These are phyloP conservation scores for Philypnodon macrostomus DNA, from an alignment of 2,797 vertebrate genomes.

Conservation along the genomic window DNA sequence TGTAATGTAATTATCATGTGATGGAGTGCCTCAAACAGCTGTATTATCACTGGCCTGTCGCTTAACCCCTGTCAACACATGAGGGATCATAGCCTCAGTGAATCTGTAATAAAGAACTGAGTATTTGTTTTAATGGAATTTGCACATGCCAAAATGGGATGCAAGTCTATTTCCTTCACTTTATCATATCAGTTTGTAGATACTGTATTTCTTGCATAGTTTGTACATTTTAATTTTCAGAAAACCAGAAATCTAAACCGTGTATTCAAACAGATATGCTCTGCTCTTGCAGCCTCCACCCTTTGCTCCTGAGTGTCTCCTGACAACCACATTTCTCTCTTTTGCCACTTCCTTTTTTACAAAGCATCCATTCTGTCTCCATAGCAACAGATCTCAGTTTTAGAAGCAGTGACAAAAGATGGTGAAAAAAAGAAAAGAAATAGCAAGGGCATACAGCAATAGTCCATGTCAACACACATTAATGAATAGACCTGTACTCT, in stretches of 20 bases:
- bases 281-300: slow-evolving; percentile 31
- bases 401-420: slow-evolving; percentile 66
- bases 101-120: slow-evolving; percentile 17
- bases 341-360: slow-evolving; percentile 48
- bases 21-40: slow-evolving; percentile 69
- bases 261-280: background rate
- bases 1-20: slow-evolving; percentile 76
- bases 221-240: background rate
- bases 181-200: too few species aligned
- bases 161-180: background rate
- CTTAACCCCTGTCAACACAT: slow-evolving; percentile 74
- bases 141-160: background rate
- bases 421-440: slow-evolving; percentile 26
- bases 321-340: slow-evolving; percentile 58
- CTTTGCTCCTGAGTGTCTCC: slow-evolving; percentile 44
- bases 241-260: background rate
- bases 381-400: slow-evolving; percentile 73
- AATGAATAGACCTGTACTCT: slow-evolving; percentile 25
- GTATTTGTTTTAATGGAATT: slow-evolving; percentile 10
- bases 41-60: slow-evolving; percentile 72
- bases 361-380: slow-evolving; percentile 65
- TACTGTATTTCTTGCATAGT: background rate
- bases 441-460: slow-evolving; percentile 52
- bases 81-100: slow-evolving; percentile 48
- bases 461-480: slow-evolving; percentile 23